These are phyloP conservation scores for Coptotermes formosanus DNA, from an alignment of 1,140 invertebrate species.

Conservation along the genomic window DNA sequence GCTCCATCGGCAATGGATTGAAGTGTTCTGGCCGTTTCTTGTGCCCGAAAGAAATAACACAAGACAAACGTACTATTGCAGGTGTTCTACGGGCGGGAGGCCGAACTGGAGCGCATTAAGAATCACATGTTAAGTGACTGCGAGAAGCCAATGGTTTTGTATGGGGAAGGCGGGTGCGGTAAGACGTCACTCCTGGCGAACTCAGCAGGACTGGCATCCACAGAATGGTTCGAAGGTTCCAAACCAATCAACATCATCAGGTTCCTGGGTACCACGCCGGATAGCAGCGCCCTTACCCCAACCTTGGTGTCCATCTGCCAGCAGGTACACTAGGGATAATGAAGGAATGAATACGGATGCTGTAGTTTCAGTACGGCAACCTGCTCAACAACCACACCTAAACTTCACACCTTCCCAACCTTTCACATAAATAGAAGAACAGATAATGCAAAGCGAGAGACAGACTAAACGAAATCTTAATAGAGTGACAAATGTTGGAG, in stretches of 20 bases:
- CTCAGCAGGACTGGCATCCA: slow-evolving; percentile 74
- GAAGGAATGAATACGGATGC: too few relatives aligned
- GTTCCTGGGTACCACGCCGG: slow-evolving; percentile 95
- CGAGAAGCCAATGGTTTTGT: slow-evolving; percentile 88
- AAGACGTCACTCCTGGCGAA: slow-evolving; percentile 96
- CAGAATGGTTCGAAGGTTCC: slow-evolving; percentile 68
- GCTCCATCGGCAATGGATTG: neutral
- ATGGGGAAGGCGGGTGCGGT: slow-evolving; percentile 94
- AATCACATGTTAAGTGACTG: slow-evolving; percentile 82
- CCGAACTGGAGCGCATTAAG: slow-evolving; percentile 78
- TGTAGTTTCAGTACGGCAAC: too few relatives aligned
- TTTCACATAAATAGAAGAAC: too few relatives aligned
- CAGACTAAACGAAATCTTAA: too few relatives aligned
- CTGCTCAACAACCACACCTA: too few relatives aligned
- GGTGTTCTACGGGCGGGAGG: slow-evolving; percentile 93
- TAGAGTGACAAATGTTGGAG: too few relatives aligned
- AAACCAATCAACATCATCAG: slow-evolving; percentile 85
- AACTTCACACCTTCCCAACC: too few relatives aligned
- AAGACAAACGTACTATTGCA: slow-evolving; percentile 38
- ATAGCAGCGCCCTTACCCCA: slow-evolving; percentile 91
- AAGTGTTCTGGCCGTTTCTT: neutral
- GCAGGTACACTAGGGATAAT: slow-evolving; percentile 57
- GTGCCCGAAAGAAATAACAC: neutral
- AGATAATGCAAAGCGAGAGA: too few relatives aligned
- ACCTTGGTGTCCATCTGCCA: slow-evolving; percentile 94